A percentile compares a stretch with the other conserved stretches of the same genome.
These are phyloP conservation scores for Thereva nobilitata DNA, from an alignment of 2,888 invertebrate genomes.

Conservation along the genomic window DNA sequence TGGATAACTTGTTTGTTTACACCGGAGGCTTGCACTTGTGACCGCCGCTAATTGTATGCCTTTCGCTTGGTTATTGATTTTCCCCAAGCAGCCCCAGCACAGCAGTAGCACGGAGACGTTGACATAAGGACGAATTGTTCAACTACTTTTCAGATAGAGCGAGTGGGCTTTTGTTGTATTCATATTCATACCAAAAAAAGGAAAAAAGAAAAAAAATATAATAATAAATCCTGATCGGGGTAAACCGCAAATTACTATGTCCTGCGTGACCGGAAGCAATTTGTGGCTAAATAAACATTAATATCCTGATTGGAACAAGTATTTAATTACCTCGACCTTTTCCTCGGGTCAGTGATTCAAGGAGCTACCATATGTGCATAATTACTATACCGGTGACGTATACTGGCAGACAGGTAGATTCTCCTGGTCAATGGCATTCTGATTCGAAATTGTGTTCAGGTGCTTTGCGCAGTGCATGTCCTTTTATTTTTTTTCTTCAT, in stretches of 20 bases:
- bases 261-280: constrained; percentile 48
- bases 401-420: too few relatives aligned
- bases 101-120: not conserved
- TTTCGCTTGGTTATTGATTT: constrained; percentile 9
- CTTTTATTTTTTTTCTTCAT: too few relatives aligned
- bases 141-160: constrained; percentile 35
- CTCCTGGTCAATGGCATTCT: too few relatives aligned
- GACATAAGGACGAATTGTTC: constrained; percentile 39
- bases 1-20: constrained; percentile 38
- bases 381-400: constrained; percentile 16
- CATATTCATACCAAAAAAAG: not conserved
- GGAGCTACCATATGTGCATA: constrained; percentile 38
- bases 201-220: constrained; percentile 6
- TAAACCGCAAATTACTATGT: constrained; percentile 25
- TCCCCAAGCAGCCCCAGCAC: not conserved
- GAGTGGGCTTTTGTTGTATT: constrained; percentile 22
- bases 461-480: too few relatives aligned
- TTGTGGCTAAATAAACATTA: constrained; percentile 47
- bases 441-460: too few relatives aligned
- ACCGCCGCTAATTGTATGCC: constrained; percentile 33
- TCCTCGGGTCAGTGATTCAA: constrained; percentile 30
- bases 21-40: constrained; percentile 34
- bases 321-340: constrained; percentile 23
- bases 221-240: constrained; percentile 12
- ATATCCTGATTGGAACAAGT: constrained; percentile 45